Evolutionary conservation across 2,888 invertebrate genomes (phyloP), one percentile per base, ranked within the genome.

Genomic region (Lydus trimaculatus): DNA sequence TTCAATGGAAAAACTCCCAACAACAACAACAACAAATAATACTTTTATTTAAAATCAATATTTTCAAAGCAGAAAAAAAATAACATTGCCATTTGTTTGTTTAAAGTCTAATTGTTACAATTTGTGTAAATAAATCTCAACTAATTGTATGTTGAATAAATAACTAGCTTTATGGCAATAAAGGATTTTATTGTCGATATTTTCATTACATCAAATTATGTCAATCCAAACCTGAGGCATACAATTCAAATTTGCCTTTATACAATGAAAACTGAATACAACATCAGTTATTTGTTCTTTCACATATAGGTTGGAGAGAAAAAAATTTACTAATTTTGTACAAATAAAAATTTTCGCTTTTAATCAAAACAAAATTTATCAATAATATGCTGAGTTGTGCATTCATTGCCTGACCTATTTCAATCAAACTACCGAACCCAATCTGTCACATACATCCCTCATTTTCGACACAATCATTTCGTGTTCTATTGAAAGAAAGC

Each of bases 401-500:
- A 52, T 52, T 25, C 13, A 52, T 52, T 52, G 52, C 13, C 13
- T 25, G 23, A 25, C 8, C 25, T 13, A 52, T 25, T 52, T 52
- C 52, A 52, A 52, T 52, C 52, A 52, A 52, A 52, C 52, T 52
- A 52, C 25, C 25, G 20, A 13, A 52, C 9, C 13, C 25, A 25
- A 13, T 52, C 52, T 52, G 52, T 52, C 52, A 52, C 25, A 52
- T 23, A 1, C 52, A 52, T 25, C 4, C 52, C 25, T 11, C 25
- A 52, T 52, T 52, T 52, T 52, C 52, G 52, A 52, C 52, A 52
- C 23, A 48, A 48, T n/a, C 43, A 43, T 43, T 48, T 11, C 20
- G 20, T 20, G 48, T 48, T 20, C 20, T 11, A 48, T 52, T 52
- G 23, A 20, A 8, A 25, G 52, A 25, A 52, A 52, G 23, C 3